Conservation (phyloP, 2,888 invertebrate species). For the Phasia obesa region DNA sequence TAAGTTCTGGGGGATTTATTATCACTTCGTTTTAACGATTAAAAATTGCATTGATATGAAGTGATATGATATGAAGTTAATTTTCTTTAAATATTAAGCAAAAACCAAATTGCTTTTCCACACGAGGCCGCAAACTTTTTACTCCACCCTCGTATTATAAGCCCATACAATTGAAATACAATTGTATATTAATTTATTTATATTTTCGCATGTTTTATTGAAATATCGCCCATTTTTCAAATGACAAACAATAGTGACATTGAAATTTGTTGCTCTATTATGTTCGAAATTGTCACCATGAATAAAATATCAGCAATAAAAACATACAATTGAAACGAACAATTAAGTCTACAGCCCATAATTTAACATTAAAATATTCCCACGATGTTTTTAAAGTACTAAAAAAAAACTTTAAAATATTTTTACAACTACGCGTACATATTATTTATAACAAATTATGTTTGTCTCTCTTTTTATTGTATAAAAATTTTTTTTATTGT, state of each 20-base stretch:
- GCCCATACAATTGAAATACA: not conserved
- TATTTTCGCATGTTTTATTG: constrained; percentile 5
- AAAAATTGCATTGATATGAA: too few relatives aligned
- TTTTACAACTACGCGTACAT: constrained; percentile 2
- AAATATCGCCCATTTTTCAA: constrained; percentile 32
- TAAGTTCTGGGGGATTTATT: too few relatives aligned
- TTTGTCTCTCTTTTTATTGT: not conserved
- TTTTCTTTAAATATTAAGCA: too few relatives aligned
- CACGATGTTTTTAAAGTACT: constrained; percentile 36
- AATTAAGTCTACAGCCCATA: constrained; percentile 24
- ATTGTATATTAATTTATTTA: constrained; percentile 9
- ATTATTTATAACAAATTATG: constrained; percentile 20
- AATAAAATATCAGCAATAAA: constrained; percentile 4
- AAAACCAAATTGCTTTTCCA: too few relatives aligned
- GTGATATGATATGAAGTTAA: too few relatives aligned
- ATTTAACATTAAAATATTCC: constrained; percentile 30
- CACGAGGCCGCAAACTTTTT: too few relatives aligned
- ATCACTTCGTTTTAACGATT: too few relatives aligned
- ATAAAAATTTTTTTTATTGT: not conserved
- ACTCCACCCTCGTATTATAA: too few relatives aligned
- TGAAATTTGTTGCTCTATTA: constrained; percentile 23
- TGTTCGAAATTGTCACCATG: not conserved
- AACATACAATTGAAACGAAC: constrained; percentile 14
- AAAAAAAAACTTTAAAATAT: constrained; percentile 6
- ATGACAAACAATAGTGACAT: constrained; percentile 30